A percentile compares a stretch with the other conserved stretches of the same genome.
Evolutionary conservation across 1,140 invertebrate genomes (phyloP).

Genomic region (Formica exsecta): DNA sequence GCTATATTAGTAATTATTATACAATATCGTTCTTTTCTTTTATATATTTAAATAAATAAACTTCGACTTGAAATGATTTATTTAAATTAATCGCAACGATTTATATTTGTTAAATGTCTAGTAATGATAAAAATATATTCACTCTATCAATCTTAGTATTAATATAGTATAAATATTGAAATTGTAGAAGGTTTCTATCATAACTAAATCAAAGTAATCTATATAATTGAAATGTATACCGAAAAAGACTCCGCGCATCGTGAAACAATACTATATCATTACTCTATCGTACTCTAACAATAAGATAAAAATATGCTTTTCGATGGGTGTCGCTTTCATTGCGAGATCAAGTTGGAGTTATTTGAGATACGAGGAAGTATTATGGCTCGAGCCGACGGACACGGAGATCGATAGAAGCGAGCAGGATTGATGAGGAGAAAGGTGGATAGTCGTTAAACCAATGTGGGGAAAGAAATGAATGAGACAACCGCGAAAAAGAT

Average conservation of each 20-base stretch:
- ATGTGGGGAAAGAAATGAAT: neutral
- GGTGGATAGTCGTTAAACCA: slow-evolving; percentile 42
- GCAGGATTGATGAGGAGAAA: slow-evolving; percentile 60
- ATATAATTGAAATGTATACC: neutral
- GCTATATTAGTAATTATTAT: neutral
- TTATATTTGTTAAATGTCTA: slow-evolving; percentile 2
- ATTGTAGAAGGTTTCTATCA: neutral
- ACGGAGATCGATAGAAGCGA: slow-evolving; percentile 52
- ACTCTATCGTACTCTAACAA: neutral
- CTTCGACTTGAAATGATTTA: neutral
- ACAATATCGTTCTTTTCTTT: neutral
- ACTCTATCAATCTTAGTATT: no score
- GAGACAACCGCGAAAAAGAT: slow-evolving; percentile 61
- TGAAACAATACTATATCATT: slow-evolving; percentile 19
- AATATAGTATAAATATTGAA: neutral
- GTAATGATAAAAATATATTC: neutral
- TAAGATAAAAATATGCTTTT: neutral
- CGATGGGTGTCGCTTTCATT: slow-evolving; percentile 38
- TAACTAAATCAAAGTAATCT: neutral
- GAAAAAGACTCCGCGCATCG: neutral
- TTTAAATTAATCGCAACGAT: neutral
- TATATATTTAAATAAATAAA: neutral
- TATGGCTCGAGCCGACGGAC: slow-evolving; percentile 15
- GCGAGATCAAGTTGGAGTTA: slow-evolving; percentile 13
- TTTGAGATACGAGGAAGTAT: slow-evolving; percentile 60